Conservation (phyloP, 2,888 invertebrate genomes). For the Tenthredo mesomela region DNA sequence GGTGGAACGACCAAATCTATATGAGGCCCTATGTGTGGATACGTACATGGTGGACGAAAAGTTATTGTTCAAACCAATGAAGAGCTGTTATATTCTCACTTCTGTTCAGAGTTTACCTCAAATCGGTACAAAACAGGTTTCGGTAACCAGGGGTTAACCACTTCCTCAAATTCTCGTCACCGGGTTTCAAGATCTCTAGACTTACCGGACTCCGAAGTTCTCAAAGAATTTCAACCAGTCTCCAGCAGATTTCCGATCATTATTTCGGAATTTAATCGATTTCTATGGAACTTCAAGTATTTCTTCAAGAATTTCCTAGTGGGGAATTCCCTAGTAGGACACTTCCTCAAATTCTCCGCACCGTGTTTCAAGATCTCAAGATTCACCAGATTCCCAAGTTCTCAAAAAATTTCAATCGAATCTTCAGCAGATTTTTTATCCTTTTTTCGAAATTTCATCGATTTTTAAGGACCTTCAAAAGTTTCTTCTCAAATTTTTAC, state of each 20-base stretch:
- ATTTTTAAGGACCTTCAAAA: background rate
- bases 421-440: background rate
- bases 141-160: slow-evolving; percentile 9
- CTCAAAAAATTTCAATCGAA: background rate
- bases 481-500: no score
- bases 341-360: background rate
- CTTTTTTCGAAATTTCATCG: background rate
- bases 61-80: background rate
- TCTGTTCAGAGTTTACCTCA: background rate
- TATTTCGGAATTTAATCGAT: background rate
- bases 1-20: slow-evolving; percentile 43
- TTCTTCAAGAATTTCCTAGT: background rate
- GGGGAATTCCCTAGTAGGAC: background rate
- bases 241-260: background rate
- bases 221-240: background rate
- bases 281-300: background rate
- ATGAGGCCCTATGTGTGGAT: background rate
- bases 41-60: background rate
- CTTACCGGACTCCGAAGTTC: background rate
- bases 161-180: background rate
- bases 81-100: background rate
- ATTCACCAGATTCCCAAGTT: background rate
- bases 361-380: background rate
- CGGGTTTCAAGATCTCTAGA: background rate
- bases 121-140: slow-evolving; percentile 6